These are phyloP conservation scores for Eretmochelys imbricata DNA, from an alignment of 2,113 vertebrate genomes.

Conservation along the genomic window DNA sequence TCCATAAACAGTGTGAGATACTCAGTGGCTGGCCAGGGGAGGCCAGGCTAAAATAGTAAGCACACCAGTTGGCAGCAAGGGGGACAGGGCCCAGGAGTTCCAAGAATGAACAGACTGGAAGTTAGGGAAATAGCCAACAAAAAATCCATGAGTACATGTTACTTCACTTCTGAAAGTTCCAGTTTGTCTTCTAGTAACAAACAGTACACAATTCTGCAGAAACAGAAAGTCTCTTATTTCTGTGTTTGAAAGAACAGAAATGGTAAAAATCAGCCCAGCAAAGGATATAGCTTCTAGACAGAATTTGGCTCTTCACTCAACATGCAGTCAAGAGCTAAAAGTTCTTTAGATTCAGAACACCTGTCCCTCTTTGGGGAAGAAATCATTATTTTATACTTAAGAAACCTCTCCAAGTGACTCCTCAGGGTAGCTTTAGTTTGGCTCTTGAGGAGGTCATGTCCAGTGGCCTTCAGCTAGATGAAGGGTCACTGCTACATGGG, in stretches of 20 bases:
- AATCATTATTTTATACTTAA: neutral
- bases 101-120: neutral
- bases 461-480: neutral
- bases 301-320: neutral
- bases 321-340: neutral
- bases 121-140: neutral
- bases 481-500: too few relatives aligned
- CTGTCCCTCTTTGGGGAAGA: neutral
- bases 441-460: too few relatives aligned
- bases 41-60: neutral
- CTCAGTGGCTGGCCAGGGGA: accelerated
- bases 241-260: neutral
- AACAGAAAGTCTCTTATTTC: neutral
- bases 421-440: neutral
- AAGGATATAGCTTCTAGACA: neutral
- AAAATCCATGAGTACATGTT: neutral
- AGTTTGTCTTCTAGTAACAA: neutral
- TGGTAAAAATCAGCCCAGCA: too few relatives aligned
- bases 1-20: accelerated
- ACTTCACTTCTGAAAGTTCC: accelerated
- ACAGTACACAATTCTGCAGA: neutral
- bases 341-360: neutral
- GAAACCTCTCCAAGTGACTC: neutral
- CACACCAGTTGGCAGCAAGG: accelerated
- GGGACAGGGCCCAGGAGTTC: accelerated